Base-by-base conservation (phyloP, 2,113 vertebrate species). In the Bombycilla garrulus region DNA sequence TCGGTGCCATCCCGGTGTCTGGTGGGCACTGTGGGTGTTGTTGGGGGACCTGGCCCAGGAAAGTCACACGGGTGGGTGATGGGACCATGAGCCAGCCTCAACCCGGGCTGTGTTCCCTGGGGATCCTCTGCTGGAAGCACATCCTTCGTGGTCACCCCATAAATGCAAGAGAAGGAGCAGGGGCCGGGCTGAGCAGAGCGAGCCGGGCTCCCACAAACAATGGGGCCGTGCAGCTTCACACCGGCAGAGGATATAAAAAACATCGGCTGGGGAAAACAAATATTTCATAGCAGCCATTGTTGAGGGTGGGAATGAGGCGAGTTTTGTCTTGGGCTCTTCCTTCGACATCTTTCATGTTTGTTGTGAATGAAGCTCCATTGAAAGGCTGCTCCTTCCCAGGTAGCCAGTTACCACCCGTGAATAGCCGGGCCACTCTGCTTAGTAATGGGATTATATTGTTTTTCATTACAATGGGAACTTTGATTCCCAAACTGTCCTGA, bases 321-420 rank as follows among this genome's bases (percentile, higher is more conserved):
- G 93, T 88, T 93, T 92, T 96, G 94, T 96, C 96, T 95, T 95
- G 74, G 84, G 45, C 88, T 95, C 94, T 96, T 96, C 92, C 80
- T 96, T 88, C 69, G 29, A 83, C 92, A 95, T 87, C 82, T 91
- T 87, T 94, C 81, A 88, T 92, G 92, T 97, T 94, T 82, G 38
- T 95, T 97, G 95, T 96, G 96, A 96, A 96, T 96, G 95, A 94
- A 94, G 89, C 66, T 64, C 53, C 94, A 81, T 95, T 97, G 95
- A 96, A 78, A 91, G 77, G 88, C 88, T 67, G 90, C 92, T 89
- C 88, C 95, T 92, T 95, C 96, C 95, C 95, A 96, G 90, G 92
- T 96, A 97, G 95, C 66, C 3, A 10, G 53, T 66, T 60, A 82
- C 80, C 83, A 79, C 31, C 81, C 64, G 29, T 62, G 90, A 92